A percentile compares a stretch with the other conserved stretches of the same genome.
Evolutionary conservation across 1,140 invertebrate genomes (phyloP).

Genomic region (Druon quercuslanigerum): DNA sequence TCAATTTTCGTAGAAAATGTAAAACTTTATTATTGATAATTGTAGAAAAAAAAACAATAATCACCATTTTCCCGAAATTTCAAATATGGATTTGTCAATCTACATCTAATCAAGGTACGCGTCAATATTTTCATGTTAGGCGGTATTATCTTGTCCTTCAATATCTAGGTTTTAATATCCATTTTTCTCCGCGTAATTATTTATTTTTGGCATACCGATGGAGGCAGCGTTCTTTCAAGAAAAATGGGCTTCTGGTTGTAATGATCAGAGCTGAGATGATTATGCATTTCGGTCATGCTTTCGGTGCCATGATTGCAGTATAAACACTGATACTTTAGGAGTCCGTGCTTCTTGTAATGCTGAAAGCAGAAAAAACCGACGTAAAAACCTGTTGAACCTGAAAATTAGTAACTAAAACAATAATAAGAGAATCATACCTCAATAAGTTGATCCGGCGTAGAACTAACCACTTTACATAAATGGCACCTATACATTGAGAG

Average conservation of each 20-base stretch:
- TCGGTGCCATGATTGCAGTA: slow-evolving; percentile 74
- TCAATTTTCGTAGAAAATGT: no score
- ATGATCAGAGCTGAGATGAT: slow-evolving; percentile 73
- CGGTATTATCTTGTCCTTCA: no score
- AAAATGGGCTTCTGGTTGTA: slow-evolving; percentile 70
- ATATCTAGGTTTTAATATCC: no score
- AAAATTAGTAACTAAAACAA: no score
- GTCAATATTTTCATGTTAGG: no score
- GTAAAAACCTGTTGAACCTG: not conserved
- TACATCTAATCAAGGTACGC: no score
- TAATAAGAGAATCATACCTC: slow-evolving; percentile 45
- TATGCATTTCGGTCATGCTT: slow-evolving; percentile 67
- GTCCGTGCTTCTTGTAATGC: slow-evolving; percentile 73
- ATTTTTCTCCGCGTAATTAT: no score
- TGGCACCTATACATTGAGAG: slow-evolving; percentile 61
- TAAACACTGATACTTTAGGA: slow-evolving; percentile 75
- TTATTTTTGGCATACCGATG: slow-evolving; percentile 51
- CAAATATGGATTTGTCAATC: no score
- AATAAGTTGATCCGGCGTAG: slow-evolving; percentile 56
- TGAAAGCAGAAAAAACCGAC: slow-evolving; percentile 41
- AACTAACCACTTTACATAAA: slow-evolving; percentile 52
- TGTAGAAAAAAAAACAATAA: no score
- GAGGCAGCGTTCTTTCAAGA: slow-evolving; percentile 66
- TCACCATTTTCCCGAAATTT: no score
- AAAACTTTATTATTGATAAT: no score